Percentiles rank a stretch among this genome's conserved stretches.
Conservation (phyloP, 2,888 invertebrate genomes). For the Pollenia amentaria region DNA sequence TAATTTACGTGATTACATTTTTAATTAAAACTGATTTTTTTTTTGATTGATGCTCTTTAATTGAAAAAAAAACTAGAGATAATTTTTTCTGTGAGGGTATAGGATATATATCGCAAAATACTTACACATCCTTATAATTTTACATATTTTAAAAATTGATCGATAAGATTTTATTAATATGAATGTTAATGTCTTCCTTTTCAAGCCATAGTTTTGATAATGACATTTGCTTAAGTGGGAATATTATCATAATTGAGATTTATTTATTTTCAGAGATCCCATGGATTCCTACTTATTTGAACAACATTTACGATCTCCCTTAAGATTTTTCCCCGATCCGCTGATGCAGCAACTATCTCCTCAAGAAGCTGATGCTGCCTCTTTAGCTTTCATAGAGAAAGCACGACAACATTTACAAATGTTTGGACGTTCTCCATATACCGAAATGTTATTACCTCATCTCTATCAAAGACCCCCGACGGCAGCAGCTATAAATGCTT, state of each 20-base stretch:
- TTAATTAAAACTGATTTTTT: too few relatives aligned
- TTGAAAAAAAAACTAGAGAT: too few relatives aligned
- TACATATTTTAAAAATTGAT: too few relatives aligned
- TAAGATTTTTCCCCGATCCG: slow-evolving; percentile 84
- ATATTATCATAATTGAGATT: neutral
- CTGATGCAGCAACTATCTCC: slow-evolving; percentile 84
- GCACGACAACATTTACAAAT: slow-evolving; percentile 85
- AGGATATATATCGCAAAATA: too few relatives aligned
- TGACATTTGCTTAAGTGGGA: too few relatives aligned
- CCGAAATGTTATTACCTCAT: slow-evolving; percentile 85
- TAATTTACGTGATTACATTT: too few relatives aligned
- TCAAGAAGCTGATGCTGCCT: slow-evolving; percentile 84
- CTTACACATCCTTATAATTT: too few relatives aligned
- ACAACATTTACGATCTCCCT: slow-evolving; percentile 84
- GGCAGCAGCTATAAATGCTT: slow-evolving; percentile 82
- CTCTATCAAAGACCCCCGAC: slow-evolving; percentile 83
- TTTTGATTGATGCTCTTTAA: too few relatives aligned
- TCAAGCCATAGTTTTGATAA: too few relatives aligned
- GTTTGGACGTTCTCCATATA: slow-evolving; percentile 85
- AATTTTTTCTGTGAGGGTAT: too few relatives aligned
- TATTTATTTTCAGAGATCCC: slow-evolving; percentile 82
- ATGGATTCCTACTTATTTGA: slow-evolving; percentile 84
- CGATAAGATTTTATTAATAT: too few relatives aligned
- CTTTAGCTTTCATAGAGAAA: slow-evolving; percentile 84
- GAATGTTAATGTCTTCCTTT: too few relatives aligned